phyloP scores from a whole-genome alignment of 2,113 vertebrate genomes.

The Puma concolor region DNA sequence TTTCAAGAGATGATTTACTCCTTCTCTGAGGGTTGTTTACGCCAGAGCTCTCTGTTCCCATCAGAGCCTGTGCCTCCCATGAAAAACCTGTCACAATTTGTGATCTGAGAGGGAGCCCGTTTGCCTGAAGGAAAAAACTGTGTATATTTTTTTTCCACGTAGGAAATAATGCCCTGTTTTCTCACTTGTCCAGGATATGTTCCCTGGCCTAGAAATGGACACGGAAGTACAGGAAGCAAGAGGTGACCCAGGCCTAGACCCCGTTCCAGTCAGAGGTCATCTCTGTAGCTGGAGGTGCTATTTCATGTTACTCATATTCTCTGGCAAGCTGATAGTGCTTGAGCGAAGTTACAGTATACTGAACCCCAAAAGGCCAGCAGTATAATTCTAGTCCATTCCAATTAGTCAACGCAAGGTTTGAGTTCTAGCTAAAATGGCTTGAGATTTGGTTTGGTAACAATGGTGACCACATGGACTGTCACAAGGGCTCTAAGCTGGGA shows the following conservation, averaged over 20 bases:
- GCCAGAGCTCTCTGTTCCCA: slow-evolving; percentile 57
- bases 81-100: slow-evolving; percentile 69
- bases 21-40: slow-evolving; percentile 68
- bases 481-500: not conserved
- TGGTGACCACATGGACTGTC: rapidly evolving
- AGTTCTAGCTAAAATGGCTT: not conserved
- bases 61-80: slow-evolving; percentile 52
- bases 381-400: not conserved
- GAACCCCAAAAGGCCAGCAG: not conserved
- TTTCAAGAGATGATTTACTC: slow-evolving; percentile 63
- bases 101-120: slow-evolving; percentile 59
- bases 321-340: not conserved
- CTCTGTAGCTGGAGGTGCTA: not conserved
- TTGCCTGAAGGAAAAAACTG: slow-evolving; percentile 62
- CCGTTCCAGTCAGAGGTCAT: not conserved
- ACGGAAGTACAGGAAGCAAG: rapidly evolving
- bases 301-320: not conserved
- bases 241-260: not conserved
- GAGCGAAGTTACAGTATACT: not conserved
- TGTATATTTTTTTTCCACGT: not conserved
- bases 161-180: not conserved
- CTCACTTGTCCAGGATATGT: not conserved
- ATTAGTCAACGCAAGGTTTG: not conserved
- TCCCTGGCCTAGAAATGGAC: not conserved
- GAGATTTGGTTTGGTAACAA: not conserved